These are phyloP conservation scores for Sesamia inferens DNA, from an alignment of 2,888 invertebrate genomes.

Conservation along the genomic window DNA sequence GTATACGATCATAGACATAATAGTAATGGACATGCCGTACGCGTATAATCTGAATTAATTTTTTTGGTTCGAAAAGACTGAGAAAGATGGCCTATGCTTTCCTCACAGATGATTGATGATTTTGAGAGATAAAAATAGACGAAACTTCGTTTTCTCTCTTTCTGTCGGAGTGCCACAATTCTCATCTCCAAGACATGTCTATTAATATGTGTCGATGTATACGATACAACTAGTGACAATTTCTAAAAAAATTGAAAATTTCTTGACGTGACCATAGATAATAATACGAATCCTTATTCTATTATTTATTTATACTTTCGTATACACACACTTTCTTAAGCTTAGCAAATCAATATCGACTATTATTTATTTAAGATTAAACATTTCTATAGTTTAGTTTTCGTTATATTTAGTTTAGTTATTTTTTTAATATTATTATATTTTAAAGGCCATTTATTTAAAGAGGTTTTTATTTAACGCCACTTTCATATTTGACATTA, in stretches of 20 bases:
- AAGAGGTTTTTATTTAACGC: constrained; percentile 13
- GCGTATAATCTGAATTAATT: too few species aligned
- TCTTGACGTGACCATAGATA: background rate
- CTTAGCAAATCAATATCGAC: constrained; percentile 53
- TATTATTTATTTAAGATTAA: constrained; percentile 35
- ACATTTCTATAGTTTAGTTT: constrained; percentile 40
- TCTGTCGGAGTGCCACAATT: too few species aligned
- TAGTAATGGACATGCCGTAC: too few species aligned
- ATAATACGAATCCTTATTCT: constrained; percentile 35
- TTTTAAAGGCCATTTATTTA: constrained; percentile 49
- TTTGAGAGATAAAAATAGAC: too few species aligned
- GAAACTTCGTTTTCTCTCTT: too few species aligned
- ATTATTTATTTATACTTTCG: constrained; percentile 47
- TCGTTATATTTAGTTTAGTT: constrained; percentile 18
- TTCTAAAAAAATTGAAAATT: too few species aligned
- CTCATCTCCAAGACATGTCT: too few species aligned
- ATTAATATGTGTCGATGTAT: too few species aligned
- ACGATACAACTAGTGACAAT: too few species aligned
- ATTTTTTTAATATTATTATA: constrained; percentile 15
- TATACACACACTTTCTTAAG: constrained; percentile 62
- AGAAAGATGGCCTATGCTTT: too few species aligned
- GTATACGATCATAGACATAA: background rate
- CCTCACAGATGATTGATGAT: too few species aligned
- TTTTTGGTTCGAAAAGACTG: too few species aligned
- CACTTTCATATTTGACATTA: constrained; percentile 2